Conservation (phyloP, 2,888 invertebrate species). For the Andrena hattorfiana region DNA sequence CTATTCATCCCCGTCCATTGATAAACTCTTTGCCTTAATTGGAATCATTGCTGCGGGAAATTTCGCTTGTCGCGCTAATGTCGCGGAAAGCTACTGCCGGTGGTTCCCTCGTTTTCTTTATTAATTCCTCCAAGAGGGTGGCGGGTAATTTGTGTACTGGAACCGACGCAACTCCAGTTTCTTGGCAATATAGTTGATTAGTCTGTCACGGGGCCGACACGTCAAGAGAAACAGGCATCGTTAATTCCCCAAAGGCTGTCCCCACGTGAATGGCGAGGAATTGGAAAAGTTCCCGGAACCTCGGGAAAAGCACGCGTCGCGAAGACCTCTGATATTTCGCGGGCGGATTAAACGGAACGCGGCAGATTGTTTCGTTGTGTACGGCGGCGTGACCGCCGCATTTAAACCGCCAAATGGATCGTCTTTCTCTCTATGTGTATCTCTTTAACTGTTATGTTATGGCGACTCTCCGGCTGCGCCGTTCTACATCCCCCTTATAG, state of each 20-base stretch:
- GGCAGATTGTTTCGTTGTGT: constrained; percentile 72
- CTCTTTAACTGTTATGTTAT: constrained; percentile 82
- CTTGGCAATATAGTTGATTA: background rate
- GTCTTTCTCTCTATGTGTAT: constrained; percentile 75
- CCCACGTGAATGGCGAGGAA: background rate
- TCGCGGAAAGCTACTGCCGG: constrained; percentile 3
- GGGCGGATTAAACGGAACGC: constrained; percentile 30
- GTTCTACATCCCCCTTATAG: constrained; percentile 83
- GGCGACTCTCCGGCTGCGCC: constrained; percentile 79
- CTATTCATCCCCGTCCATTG: constrained; percentile 72
- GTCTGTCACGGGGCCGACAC: background rate
- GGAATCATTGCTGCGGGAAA: constrained; percentile 59
- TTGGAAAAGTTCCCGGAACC: background rate
- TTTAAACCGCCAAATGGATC: constrained; percentile 75
- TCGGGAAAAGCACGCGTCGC: background rate
- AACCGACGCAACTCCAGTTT: background rate
- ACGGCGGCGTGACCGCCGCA: constrained; percentile 68
- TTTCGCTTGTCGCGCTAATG: constrained; percentile 44
- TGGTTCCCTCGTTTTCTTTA: constrained; percentile 15
- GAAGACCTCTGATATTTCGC: constrained; percentile 45
- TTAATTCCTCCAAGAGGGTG: constrained; percentile 11
- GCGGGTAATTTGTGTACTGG: background rate
- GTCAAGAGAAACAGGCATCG: background rate
- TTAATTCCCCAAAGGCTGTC: background rate
- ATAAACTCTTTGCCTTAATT: constrained; percentile 74